A percentile compares a stretch with the other conserved stretches of the same genome.
Evolutionary conservation across 2,113 vertebrate genomes (phyloP).

Genomic region (Ia io): DNA sequence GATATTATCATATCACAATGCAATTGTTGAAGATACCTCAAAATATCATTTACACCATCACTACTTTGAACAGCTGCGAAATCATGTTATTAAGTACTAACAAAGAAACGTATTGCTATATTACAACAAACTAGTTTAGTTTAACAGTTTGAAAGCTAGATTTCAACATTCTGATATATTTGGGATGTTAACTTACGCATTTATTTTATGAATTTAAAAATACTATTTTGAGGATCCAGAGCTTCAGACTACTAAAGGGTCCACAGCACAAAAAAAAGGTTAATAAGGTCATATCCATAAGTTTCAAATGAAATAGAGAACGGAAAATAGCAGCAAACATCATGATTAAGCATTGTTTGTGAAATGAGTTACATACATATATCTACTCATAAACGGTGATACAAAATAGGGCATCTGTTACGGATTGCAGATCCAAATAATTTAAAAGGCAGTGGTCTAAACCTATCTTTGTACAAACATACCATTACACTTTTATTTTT

Average conservation of each 20-base stretch:
- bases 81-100: not conserved
- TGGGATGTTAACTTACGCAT: not conserved
- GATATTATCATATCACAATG: not conserved
- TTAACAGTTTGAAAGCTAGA: not conserved
- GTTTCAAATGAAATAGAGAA: slow-evolving; percentile 9
- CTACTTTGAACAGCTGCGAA: not conserved
- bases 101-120: not conserved
- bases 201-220: slow-evolving; percentile 1
- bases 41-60: slow-evolving; percentile 4
- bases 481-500: not conserved
- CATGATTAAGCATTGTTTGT: not conserved
- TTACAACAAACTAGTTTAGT: not conserved
- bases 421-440: not conserved
- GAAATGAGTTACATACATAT: not conserved
- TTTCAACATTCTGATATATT: not conserved
- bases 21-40: not conserved
- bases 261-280: not conserved
- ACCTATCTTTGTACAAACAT: not conserved
- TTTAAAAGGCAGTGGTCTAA: slow-evolving; percentile 16
- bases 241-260: not conserved
- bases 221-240: not conserved
- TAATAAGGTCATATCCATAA: not conserved
- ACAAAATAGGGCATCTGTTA: not conserved
- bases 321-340: not conserved
- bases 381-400: not conserved